These are phyloP conservation scores for Halocynthia roretzi DNA, from an alignment of 23 tunicate species.

Conservation along the genomic window DNA sequence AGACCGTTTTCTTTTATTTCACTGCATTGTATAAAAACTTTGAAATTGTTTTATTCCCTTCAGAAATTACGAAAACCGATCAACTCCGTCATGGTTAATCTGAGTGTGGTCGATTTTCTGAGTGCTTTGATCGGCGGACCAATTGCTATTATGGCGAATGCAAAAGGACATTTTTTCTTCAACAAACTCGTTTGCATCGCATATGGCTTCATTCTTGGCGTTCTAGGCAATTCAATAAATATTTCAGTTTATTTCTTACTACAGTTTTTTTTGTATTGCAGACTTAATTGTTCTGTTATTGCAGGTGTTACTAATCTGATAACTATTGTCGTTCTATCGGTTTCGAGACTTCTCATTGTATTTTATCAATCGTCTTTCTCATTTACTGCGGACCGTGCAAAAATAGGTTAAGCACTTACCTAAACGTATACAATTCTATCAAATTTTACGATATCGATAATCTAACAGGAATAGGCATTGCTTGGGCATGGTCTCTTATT, in stretches of 20 bases:
- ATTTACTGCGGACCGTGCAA: background rate
- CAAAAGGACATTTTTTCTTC: background rate
- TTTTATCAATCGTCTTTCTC: background rate
- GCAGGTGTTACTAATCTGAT: constrained; percentile 3
- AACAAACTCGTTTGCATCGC: background rate
- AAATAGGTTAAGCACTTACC: background rate
- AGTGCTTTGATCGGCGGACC: constrained; percentile 5
- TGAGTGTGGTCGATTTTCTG: background rate
- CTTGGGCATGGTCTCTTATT: background rate
- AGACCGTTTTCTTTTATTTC: too few species aligned
- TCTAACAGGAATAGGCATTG: background rate
- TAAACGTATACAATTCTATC: background rate
- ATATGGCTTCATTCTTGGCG: constrained; percentile 1
- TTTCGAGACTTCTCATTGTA: background rate
- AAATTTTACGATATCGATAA: background rate
- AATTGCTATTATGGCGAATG: background rate
- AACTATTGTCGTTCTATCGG: constrained; percentile 1
- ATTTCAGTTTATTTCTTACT: too few species aligned
- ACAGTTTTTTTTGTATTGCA: too few species aligned
- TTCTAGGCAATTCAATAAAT: background rate
- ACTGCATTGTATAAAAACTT: too few species aligned
- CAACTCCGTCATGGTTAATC: background rate
- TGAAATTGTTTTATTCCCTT: background rate
- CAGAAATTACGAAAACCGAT: constrained; percentile 9
- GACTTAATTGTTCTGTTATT: background rate